phyloP scores from a whole-genome alignment of 2,888 invertebrate species.

The Eupsilia transversa region DNA sequence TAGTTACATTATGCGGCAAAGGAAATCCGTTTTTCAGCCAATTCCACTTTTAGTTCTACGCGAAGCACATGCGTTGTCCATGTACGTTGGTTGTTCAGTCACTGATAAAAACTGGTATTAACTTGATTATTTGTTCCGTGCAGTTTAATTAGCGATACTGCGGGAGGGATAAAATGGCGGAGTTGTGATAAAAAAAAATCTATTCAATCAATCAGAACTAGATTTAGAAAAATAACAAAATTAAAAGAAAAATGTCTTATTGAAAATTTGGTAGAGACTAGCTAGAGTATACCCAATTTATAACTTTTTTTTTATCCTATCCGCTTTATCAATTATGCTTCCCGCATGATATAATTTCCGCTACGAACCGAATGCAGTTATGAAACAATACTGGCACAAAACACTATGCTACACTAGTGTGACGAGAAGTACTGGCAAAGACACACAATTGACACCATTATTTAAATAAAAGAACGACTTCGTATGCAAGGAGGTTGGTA shows the following conservation, averaged over 20 bases:
- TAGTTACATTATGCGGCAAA: constrained; percentile 51
- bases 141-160: constrained; percentile 49
- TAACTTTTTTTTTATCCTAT: not conserved
- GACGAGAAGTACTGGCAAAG: constrained; percentile 7
- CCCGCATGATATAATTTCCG: not conserved
- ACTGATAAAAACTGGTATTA: constrained; percentile 53
- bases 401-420: constrained; percentile 1
- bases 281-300: too few relatives aligned
- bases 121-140: constrained; percentile 41
- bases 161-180: constrained; percentile 43
- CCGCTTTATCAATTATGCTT: constrained; percentile 14
- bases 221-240: not conserved
- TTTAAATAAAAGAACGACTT: not conserved
- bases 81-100: constrained; percentile 71
- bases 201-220: not conserved
- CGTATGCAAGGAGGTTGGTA: constrained; percentile 9
- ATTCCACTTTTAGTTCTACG: constrained; percentile 79
- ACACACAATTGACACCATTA: not conserved
- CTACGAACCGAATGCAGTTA: constrained; percentile 7
- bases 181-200: constrained; percentile 16
- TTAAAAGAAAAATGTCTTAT: not conserved
- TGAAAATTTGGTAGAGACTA: not conserved
- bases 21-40: constrained; percentile 73
- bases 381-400: constrained; percentile 34
- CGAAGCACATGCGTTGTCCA: constrained; percentile 73